Conservation (phyloP, 1,140 invertebrate species). For the Cydia splendana region DNA sequence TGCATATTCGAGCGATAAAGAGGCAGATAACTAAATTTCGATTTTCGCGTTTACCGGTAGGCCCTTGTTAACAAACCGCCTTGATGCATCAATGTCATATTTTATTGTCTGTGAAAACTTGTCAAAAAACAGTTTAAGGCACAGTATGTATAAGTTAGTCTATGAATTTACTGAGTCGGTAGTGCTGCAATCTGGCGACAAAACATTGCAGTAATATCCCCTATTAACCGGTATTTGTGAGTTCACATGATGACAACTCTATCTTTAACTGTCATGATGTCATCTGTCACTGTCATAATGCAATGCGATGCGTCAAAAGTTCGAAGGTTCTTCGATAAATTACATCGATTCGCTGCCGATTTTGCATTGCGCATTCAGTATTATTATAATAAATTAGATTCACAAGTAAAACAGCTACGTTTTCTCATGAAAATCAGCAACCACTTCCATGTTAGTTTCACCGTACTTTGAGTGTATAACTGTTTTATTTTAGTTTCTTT, state of each 20-base stretch:
- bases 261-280: background rate
- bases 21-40: too few relatives aligned
- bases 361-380: slow-evolving; percentile 23
- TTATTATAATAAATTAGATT: background rate
- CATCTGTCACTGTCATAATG: slow-evolving; percentile 1
- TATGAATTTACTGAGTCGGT: too few relatives aligned
- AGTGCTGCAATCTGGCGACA: too few relatives aligned
- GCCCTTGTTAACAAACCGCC: too few relatives aligned
- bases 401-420: background rate
- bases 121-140: too few relatives aligned
- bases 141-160: too few relatives aligned
- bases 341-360: slow-evolving; percentile 11
- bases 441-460: slow-evolving; percentile 21
- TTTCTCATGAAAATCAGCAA: slow-evolving; percentile 2
- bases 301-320: slow-evolving; percentile 40
- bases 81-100: too few relatives aligned
- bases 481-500: slow-evolving; percentile 10
- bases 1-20: too few relatives aligned
- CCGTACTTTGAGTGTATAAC: background rate
- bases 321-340: slow-evolving; percentile 41
- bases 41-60: too few relatives aligned
- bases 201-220: too few relatives aligned
- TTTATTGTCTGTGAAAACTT: too few relatives aligned
- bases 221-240: background rate
- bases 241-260: background rate